Conservation (phyloP, 2,113 vertebrate species). For the Solea solea region DNA sequence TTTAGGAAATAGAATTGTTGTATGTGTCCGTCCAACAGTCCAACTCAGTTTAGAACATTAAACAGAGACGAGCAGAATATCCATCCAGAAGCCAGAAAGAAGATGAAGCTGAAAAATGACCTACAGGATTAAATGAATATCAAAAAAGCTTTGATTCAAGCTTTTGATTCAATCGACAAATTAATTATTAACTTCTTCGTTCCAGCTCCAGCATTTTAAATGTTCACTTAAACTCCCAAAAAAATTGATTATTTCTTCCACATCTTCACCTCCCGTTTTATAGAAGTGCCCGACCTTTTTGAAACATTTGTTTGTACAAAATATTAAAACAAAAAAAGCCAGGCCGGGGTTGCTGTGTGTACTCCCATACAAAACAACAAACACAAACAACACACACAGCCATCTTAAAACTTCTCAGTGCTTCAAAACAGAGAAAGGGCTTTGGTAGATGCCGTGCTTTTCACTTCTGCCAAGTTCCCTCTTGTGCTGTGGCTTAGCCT, state of each 20-base stretch:
- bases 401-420: slow-evolving; percentile 47
- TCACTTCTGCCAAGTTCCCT: slow-evolving; percentile 57
- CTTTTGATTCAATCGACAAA: not conserved
- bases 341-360: slow-evolving; percentile 10
- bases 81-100: not conserved
- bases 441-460: slow-evolving; percentile 60
- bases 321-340: slow-evolving; percentile 11
- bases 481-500: slow-evolving; percentile 64
- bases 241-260: not conserved
- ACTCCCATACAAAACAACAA: slow-evolving; percentile 39
- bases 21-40: slow-evolving; percentile 12
- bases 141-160: too few relatives aligned
- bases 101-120: not conserved
- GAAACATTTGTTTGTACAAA: slow-evolving; percentile 45
- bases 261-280: too few relatives aligned
- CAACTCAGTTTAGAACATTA: slow-evolving; percentile 2
- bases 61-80: slow-evolving; percentile 2
- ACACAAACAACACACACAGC: slow-evolving; percentile 45
- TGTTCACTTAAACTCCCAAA: not conserved
- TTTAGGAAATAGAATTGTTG: not conserved
- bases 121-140: not conserved
- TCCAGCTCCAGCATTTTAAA: slow-evolving; percentile 16
- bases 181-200: not conserved
- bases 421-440: slow-evolving; percentile 57
- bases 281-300: not conserved